phyloP scores from a whole-genome alignment of 2,113 vertebrate species.

The Furnarius figulus region DNA sequence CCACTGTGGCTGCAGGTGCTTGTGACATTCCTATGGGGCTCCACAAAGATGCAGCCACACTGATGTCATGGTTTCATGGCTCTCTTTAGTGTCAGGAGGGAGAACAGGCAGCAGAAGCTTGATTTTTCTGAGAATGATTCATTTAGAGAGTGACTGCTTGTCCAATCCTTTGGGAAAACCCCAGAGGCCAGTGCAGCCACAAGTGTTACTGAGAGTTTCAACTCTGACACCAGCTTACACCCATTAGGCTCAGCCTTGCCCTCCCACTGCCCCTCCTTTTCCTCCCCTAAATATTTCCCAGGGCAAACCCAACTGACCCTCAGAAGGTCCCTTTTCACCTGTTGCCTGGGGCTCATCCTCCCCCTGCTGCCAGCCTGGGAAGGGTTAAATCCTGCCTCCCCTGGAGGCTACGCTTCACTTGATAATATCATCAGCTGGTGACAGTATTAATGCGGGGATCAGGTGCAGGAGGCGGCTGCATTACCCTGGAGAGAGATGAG shows the following conservation, averaged over 20 bases:
- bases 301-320: not conserved
- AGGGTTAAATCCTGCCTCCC: constrained; percentile 40
- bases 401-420: constrained; percentile 20
- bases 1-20: not conserved
- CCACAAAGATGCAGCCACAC: not conserved
- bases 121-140: not conserved
- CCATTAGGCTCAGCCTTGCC: not conserved
- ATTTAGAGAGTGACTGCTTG: not conserved
- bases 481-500: constrained; percentile 61
- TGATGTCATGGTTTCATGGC: not conserved
- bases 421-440: constrained; percentile 61
- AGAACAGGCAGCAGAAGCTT: not conserved
- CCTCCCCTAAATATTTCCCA: not conserved
- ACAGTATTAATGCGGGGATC: constrained; percentile 61
- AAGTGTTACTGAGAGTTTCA: not conserved
- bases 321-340: not conserved
- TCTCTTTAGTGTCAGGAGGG: not conserved
- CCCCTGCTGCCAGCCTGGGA: fast-evolving
- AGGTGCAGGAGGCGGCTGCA: constrained; percentile 20
- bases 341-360: not conserved
- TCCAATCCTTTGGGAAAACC: not conserved
- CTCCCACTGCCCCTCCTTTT: not conserved
- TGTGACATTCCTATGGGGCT: not conserved
- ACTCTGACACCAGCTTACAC: not conserved
- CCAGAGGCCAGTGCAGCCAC: not conserved